Evolutionary conservation across 1,140 invertebrate species (phyloP).

Genomic region (Hormaphis cornu): DNA sequence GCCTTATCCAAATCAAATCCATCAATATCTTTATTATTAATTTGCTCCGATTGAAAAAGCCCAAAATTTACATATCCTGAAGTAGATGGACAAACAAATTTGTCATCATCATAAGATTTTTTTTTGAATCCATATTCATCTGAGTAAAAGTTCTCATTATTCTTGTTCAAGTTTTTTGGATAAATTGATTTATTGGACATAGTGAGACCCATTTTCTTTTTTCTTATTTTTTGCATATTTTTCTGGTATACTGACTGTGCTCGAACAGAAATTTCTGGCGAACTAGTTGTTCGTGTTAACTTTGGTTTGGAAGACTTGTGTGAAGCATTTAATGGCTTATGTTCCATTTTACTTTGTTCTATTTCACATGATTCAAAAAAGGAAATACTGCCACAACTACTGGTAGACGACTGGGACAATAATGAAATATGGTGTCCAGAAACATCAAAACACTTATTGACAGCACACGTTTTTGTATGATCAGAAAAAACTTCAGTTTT

Average conservation of each 20-base stretch:
- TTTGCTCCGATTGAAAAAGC: slow-evolving; percentile 22
- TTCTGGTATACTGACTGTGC: neutral
- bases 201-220: neutral
- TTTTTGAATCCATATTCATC: slow-evolving; percentile 3
- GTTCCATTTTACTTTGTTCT: slow-evolving; percentile 29
- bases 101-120: neutral
- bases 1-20: slow-evolving; percentile 21
- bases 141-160: neutral
- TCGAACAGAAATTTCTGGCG: slow-evolving; percentile 20
- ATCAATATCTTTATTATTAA: neutral
- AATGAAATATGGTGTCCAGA: neutral
- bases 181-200: slow-evolving; percentile 5
- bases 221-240: slow-evolving; percentile 19
- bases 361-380: slow-evolving; percentile 28
- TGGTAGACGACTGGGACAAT: slow-evolving; percentile 2
- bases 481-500: neutral
- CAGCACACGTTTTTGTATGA: neutral
- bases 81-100: slow-evolving; percentile 20
- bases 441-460: slow-evolving; percentile 15
- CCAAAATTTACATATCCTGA: slow-evolving; percentile 22
- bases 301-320: slow-evolving; percentile 9
- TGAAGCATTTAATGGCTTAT: slow-evolving; percentile 8
- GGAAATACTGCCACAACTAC: slow-evolving; percentile 17
- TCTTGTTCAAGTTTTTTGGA: neutral
- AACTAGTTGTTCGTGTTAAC: slow-evolving; percentile 8